Conservation (phyloP, 2,113 vertebrate species). For the Vulpes vulpes region DNA sequence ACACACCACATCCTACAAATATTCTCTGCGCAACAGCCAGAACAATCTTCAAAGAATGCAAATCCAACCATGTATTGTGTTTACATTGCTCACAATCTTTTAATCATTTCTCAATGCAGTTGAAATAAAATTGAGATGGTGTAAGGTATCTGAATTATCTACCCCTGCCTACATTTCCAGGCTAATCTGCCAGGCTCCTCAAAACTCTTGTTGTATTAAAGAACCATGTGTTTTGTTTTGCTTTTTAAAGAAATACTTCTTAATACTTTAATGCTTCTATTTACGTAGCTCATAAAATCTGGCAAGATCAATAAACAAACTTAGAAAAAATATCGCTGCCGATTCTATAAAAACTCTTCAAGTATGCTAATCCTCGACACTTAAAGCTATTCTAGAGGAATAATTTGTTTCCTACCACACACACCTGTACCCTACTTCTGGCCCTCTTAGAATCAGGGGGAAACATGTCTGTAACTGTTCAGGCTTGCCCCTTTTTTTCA, state of each 20-base stretch:
- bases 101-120: background rate
- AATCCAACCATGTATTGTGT: background rate
- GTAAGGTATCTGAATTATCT: background rate
- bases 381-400: background rate
- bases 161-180: background rate
- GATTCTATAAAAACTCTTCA: background rate
- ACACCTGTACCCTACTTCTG: background rate
- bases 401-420: background rate
- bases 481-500: background rate
- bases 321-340: background rate
- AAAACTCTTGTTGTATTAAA: background rate
- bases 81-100: background rate
- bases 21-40: background rate
- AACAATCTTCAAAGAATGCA: background rate
- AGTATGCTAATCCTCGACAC: background rate
- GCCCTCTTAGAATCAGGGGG: background rate
- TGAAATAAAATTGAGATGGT: constrained; percentile 8
- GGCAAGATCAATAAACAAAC: background rate
- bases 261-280: background rate
- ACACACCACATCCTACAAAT: background rate
- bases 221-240: background rate
- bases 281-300: background rate
- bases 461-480: background rate
- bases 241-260: background rate
- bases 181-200: background rate